Evolutionary conservation across 2,888 invertebrate species (phyloP), one percentile per base, ranked within the genome.

Genomic region (Micoletzkya japonica): DNA sequence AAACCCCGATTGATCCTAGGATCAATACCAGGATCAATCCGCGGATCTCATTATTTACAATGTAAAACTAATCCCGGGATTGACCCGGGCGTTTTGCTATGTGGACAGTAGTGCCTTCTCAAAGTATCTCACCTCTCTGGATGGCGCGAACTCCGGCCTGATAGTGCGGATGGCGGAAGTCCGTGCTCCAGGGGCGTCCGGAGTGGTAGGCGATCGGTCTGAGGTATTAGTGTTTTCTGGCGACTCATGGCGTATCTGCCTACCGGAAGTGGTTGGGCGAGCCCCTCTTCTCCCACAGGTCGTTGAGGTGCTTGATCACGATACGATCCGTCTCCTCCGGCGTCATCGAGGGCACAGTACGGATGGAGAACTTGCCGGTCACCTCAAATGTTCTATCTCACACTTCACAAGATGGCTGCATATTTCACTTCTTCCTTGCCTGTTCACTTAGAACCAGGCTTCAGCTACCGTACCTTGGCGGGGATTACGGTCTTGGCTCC

Each of bases 361-460:
- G 90, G 77, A 98, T 91, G 0, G 96, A 96, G 88, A 98, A 98
- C 87, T 98, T 98, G 30, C 96, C 97, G 82, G 91, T 91, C 0
- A 97, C 95, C 87, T 93, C 93, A 58, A 91, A 52, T 50, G 17
- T 20, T n/a, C 24, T 14, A 36, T 36, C n/a, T 61, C 17, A 10
- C 28, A n/a, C n/a, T n/a, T n/a, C 7, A 59, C 59, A 7, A 56
- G 44, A 44, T 10, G 44, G 10, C 14, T 44, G 44, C 20, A 10
- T 14, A 44, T 44, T 14, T 44, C 20, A 20, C 44, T 44, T 14
- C 44, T 20, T 44, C 20, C 10, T 44, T 44, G 10, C 20, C 44
- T 14, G 14, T 10, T 44, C 44, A 20, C 44, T 44, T 20, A 14
- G 28, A 56, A 26, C 6, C 4, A 17, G 4, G 7, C 56, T 28